Percentiles rank a stretch among this genome's conserved stretches.
These are phyloP conservation scores for Eclectus roratus DNA, from an alignment of 2,113 vertebrate genomes.

Conservation along the genomic window DNA sequence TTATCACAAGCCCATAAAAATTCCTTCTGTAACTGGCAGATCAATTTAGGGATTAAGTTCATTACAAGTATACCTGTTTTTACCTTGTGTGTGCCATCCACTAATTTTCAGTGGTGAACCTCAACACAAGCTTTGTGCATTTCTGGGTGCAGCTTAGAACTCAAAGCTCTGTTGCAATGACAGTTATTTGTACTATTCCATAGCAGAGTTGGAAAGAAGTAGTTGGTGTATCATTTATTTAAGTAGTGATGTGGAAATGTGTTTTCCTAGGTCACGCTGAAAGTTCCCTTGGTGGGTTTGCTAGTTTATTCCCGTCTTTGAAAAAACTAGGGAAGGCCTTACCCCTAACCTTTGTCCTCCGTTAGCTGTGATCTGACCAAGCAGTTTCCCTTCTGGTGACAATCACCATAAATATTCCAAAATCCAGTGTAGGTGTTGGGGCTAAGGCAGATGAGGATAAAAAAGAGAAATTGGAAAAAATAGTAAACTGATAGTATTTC, in stretches of 20 bases:
- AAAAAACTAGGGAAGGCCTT: background rate
- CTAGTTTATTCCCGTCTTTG: background rate
- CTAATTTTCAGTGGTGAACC: background rate
- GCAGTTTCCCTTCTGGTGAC: background rate
- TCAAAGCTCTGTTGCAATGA: background rate
- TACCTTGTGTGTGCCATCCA: background rate
- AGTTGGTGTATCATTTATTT: background rate
- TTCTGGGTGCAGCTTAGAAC: background rate
- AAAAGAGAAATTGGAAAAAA: background rate
- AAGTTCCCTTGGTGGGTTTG: background rate
- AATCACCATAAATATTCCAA: background rate
- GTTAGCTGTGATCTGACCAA: background rate
- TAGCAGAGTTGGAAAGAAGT: background rate
- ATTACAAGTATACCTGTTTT: background rate
- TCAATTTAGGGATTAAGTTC: background rate
- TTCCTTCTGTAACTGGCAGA: background rate
- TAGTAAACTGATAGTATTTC: background rate
- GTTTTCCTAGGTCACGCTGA: background rate
- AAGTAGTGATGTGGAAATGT: background rate
- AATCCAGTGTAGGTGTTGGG: background rate
- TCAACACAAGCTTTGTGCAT: background rate
- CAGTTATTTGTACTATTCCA: background rate
- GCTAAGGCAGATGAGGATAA: background rate
- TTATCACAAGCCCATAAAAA: background rate
- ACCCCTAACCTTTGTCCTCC: background rate